Base-by-base conservation (phyloP, 2,888 invertebrate species). In the Cataglyphis cursor region DNA sequence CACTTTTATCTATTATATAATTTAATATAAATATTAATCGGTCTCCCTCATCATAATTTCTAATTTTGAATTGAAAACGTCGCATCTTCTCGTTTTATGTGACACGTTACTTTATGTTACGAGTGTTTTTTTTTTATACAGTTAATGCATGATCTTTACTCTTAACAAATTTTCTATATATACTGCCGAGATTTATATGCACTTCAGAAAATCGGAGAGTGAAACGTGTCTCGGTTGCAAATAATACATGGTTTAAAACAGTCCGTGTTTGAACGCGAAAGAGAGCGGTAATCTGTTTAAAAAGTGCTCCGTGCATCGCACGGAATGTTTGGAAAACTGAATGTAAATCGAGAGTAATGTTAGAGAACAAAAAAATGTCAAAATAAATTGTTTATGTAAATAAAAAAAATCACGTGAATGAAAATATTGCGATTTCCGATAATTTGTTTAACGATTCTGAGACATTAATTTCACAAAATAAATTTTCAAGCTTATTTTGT, bases 161-260 rank as follows among this genome's bases (percentile, higher is more conserved):
- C 12, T 12, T 9, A 12, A 9, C 0, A 24, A 28, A 2, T 18
- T 70, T 65, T 59, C 9, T 24, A 44, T 38, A 4, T 10, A 75
- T 10, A 18, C 10, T 15, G 1, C 12, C 18, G 10, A 54, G 35
- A 59, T 80, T 80, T 41, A 31, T 31, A 15, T 24, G 8, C 44
- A 12, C 18, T 59, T 59, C 18, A 18, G 18, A 44, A 21, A 70
- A 57, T 21, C 12, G 12, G 15, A 31, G 9, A 8, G n/a, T 66
- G 28, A 76, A 76, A 24, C 9, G 44, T 44, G 44, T 72, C 48
- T n/a, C 59, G 24, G 24, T 54, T 76, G 66, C 5, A 59, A 38
- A 21, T 76, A 54, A 68, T 76, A 12, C 24, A 66, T 54, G 76
- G n/a, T 57, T 78, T 70, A 57, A 76, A 57, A 41, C 68, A 80